These are phyloP conservation scores for Scortum barcoo DNA, from an alignment of 2,113 vertebrate species.

Conservation along the genomic window DNA sequence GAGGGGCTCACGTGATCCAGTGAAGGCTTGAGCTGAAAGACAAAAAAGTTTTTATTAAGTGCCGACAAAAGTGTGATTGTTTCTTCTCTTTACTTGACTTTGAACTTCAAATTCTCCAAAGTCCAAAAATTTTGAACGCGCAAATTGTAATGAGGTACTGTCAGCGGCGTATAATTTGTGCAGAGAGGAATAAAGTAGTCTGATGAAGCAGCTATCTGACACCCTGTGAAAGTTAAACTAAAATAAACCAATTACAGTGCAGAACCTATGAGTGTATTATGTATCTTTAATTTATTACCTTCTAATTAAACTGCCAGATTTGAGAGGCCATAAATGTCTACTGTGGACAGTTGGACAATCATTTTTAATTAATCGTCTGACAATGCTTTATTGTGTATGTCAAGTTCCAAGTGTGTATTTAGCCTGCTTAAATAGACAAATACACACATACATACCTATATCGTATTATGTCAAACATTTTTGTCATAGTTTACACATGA, in stretches of 20 bases:
- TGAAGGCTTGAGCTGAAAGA: slow-evolving; percentile 66
- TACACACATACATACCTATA: neutral
- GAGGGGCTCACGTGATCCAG: slow-evolving; percentile 45
- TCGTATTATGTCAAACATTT: neutral
- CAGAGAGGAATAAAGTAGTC: neutral
- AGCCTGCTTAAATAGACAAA: neutral
- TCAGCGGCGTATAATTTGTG: neutral
- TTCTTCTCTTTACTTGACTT: slow-evolving; percentile 1
- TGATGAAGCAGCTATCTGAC: slow-evolving; percentile 2
- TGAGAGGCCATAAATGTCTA: slow-evolving; percentile 3
- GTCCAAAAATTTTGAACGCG: neutral
- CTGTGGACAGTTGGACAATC: neutral
- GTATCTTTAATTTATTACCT: neutral
- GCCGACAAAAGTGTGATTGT: neutral
- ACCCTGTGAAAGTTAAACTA: neutral
- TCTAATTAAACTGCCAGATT: slow-evolving; percentile 30
- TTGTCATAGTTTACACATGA: neutral
- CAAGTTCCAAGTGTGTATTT: neutral
- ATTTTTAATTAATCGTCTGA: slow-evolving; percentile 8
- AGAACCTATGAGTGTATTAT: neutral
- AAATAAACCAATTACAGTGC: neutral
- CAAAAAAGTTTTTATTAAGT: slow-evolving; percentile 2
- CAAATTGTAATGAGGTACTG: slow-evolving; percentile 4
- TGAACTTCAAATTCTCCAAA: neutral
- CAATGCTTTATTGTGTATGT: neutral